Evolutionary conservation across 2,888 invertebrate genomes (phyloP).

Genomic region (Napeogenes inachia): DNA sequence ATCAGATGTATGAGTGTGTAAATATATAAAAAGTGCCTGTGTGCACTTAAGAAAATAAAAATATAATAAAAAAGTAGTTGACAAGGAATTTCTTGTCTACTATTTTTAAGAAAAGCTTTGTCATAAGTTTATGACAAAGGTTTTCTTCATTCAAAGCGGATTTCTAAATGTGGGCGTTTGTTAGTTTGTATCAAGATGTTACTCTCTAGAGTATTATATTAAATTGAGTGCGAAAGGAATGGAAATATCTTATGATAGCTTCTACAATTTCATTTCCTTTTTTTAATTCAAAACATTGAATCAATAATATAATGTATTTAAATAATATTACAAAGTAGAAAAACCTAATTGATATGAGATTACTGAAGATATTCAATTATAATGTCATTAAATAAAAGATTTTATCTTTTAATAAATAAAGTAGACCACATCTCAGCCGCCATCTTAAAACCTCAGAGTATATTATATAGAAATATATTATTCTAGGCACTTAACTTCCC

Average conservation of each 20-base stretch:
- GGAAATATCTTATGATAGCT: slow-evolving; percentile 14
- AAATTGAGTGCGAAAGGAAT: slow-evolving; percentile 24
- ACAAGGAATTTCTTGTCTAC: too few species aligned
- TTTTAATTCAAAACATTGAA: not conserved
- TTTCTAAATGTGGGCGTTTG: slow-evolving; percentile 22
- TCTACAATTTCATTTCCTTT: not conserved
- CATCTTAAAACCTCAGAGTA: not conserved
- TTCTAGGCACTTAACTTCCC: slow-evolving; percentile 26
- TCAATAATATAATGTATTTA: too few species aligned
- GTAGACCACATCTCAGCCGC: not conserved
- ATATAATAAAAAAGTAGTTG: too few species aligned
- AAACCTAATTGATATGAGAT: too few species aligned
- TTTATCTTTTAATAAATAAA: not conserved
- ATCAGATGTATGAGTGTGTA: not conserved
- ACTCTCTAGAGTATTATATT: slow-evolving; percentile 28
- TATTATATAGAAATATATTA: slow-evolving; percentile 13
- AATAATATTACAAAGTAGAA: too few species aligned
- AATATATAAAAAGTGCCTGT: not conserved
- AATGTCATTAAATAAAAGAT: not conserved
- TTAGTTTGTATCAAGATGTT: slow-evolving; percentile 27
- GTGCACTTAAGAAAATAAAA: too few species aligned
- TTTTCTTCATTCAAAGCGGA: slow-evolving; percentile 15
- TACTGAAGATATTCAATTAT: too few species aligned
- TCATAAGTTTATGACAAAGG: not conserved
- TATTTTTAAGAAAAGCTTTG: too few species aligned